Base-by-base conservation (phyloP, 2,888 invertebrate species). In the Beris morrisii region DNA sequence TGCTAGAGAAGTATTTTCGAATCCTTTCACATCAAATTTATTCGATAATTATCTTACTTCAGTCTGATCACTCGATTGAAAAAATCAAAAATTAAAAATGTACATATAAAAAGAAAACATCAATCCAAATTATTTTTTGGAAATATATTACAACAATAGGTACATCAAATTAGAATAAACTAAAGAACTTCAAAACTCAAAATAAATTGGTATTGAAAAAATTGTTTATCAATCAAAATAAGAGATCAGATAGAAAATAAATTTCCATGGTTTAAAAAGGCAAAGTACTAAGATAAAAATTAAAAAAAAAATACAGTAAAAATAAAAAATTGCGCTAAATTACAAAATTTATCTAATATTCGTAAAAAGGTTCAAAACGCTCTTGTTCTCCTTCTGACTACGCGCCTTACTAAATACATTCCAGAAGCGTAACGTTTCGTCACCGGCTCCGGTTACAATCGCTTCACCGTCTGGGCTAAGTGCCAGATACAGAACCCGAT, bases 401-500 rank as follows among this genome's bases (percentile, higher is more conserved):
- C 95, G 87, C 13, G 95, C 95, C 84, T 98, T 98, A 76, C 95
- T 96, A 83, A 99, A 99, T 0, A 99, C 97, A 83, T 97, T 97
- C 98, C 97, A 99, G 81, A 98, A 99, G 6, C 98, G 85, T 5
- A 99, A 84, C 0, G 98, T 99, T 79, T 98, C 98, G 81, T 98
- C 98, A 0, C 98, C 98, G 1, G 98, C 98, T 31, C 98, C 98
- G 0, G 98, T 99, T 0, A 99, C 98, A 71, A 99, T 98, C 3
- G 97, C 95, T 79, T 98, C 97, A 43, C 98, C 98, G 79, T 97
- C 97, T 0, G 98, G 98, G 4, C 97, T 97, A 80, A 98, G 87
- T 0, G 98, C 97, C 73, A 98, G 82, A 81, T 98, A 98, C 0
- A 99, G 83, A 4, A 99, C 98, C 71, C 98, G 84, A 80, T 94